Conservation (phyloP, 2,113 vertebrate genomes). For the Pampusana beccarii region DNA sequence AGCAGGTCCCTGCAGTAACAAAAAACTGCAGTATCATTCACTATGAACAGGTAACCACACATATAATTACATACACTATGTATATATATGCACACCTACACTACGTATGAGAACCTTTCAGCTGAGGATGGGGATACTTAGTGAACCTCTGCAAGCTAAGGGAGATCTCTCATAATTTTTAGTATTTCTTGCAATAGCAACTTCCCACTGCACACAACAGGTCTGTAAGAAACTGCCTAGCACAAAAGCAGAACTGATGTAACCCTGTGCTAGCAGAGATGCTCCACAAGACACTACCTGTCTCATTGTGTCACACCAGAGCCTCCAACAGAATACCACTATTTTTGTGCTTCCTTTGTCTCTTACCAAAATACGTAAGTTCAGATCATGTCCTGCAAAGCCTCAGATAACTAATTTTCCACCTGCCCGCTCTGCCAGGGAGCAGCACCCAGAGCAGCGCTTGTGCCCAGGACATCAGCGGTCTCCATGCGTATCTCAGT, state of each 20-base stretch:
- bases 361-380: neutral
- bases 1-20: neutral
- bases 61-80: neutral
- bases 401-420: neutral
- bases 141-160: neutral
- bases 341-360: neutral
- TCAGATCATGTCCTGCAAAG: neutral
- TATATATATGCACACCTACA: neutral
- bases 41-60: neutral
- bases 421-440: neutral
- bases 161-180: neutral
- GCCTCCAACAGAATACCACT: neutral
- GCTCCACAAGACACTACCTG: neutral
- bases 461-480: neutral
- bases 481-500: neutral
- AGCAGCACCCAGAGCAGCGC: neutral
- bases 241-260: neutral
- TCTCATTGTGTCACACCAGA: neutral
- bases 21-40: neutral
- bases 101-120: rapidly evolving
- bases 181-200: neutral
- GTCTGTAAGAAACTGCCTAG: neutral
- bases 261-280: neutral
- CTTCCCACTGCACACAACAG: neutral
- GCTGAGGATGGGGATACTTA: neutral